Base-by-base conservation (phyloP, 2,888 invertebrate genomes). In the Tinea semifulvella region DNA sequence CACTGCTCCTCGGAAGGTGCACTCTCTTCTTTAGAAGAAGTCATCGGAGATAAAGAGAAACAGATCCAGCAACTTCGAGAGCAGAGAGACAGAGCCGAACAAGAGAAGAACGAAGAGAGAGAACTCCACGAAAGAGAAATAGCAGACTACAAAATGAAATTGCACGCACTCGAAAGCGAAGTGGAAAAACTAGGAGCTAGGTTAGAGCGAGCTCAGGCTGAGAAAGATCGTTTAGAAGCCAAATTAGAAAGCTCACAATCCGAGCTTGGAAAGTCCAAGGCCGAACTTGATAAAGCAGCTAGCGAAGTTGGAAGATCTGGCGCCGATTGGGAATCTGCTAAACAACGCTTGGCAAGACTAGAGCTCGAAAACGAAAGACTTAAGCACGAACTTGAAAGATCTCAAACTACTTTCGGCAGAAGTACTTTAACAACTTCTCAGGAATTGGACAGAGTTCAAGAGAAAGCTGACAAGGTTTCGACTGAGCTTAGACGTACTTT, bases 11-110 rank as follows among this genome's bases (percentile, higher is more conserved):
- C 93, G 7, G 96, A 96, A 83, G 96, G 94, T 43, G 95, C 96
- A 2, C 82, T 97, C 44, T 92, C 94, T 43, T 92, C 93, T 51
- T 85, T 98, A 31, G 97, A 98, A 81, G 97, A 97, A 79, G 94
- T 94, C 10, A 93, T 98, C 56, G 91, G 91, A 42, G 98, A 98
- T 65, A 97, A 97, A 79, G 98, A 98, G 61, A 96, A 96, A 68
- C 98, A 98, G 82, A 96, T 99, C 83, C 89, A 91, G 54, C 96
- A 96, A 66, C 79, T 97, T 50, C 82, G 94, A 54, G 97, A 98
- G 63, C 97, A 98, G 66, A 85, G 97, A 62, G 97, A 98, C 61
- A 86, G 96, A 55, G 94, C 96, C 31, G 97, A 98, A 73, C 92
- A 94, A 55, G 98, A 98, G 61, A 93, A 96, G 64, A 92, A 94